Base-by-base conservation (phyloP, 2,797 vertebrate species). In the Pseudomugil tenellus region DNA sequence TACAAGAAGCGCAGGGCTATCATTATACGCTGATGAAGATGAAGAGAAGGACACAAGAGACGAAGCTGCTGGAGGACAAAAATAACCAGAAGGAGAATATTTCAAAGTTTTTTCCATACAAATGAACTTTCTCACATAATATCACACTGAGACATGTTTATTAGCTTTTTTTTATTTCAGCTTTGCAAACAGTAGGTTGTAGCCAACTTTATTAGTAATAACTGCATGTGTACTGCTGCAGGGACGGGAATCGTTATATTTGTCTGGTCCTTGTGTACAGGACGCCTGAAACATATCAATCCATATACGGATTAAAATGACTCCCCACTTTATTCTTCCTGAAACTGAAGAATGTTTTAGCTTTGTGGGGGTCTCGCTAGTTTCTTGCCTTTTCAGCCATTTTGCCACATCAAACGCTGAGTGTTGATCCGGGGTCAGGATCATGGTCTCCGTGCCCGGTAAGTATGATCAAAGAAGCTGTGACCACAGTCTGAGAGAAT, bases 1-100 rank as follows among this genome's bases (percentile, higher is more conserved):
- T 73, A 70, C 84, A 81, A 67, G 81, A 64, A 81, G 53, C 61
- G 78, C 70, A 60, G 86, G 77, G 69, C 83, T 81, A 68, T 91
- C 70, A 91, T 91, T 92, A 89, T 68, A 80, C 25, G 62, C 72
- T 58, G 73, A 80, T 35, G 29, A 52, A 43, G 54, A 64, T 41
- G 29, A 39, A 67, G 70, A 66, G 55, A 14, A 29, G 74, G 29
- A 55, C 53, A 63, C 57, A 63, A 34, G 25, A 37, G 63, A 23
- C 43, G 39, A 21, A 71, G 58, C 46, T 39, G 55, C 56, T 26
- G 31, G 60, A 55, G 41, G 63, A 61, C 48, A 65, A 65, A 76
- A 81, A 76, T 37, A 56, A 67, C 63, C 19, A 1, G 41, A 58
- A 76, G 70, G 39, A 37, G 9, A 57, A 70, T 3, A 64, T 41